Conservation (phyloP, 2,797 vertebrate genomes). For the Falco columbarius region DNA sequence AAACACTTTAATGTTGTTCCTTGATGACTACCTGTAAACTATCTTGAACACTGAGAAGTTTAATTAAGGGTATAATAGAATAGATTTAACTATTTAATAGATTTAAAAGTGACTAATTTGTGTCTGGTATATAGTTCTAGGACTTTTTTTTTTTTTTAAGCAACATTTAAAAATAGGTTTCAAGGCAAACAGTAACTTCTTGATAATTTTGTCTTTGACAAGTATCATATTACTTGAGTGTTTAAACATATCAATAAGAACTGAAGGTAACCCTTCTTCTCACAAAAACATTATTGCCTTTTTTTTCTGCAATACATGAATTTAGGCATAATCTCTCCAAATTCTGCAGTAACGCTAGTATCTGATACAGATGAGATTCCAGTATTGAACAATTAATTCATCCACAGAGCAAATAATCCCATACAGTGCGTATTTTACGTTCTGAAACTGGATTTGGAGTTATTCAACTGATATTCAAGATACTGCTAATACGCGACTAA, state of each 20-base stretch:
- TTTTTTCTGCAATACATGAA: neutral
- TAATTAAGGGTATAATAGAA: neutral
- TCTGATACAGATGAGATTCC: neutral
- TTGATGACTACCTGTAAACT: neutral
- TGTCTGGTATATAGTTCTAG: neutral
- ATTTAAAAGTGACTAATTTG: neutral
- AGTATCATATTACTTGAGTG: neutral
- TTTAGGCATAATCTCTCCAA: neutral
- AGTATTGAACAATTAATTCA: neutral
- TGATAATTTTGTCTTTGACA: neutral
- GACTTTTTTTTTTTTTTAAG: neutral
- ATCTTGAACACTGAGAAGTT: neutral
- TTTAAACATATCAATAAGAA: neutral
- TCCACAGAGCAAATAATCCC: neutral
- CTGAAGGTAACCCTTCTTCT: neutral
- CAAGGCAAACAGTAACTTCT: neutral
- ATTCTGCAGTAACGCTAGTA: neutral
- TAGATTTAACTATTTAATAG: neutral
- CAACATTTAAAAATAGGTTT: neutral
- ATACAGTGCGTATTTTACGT: neutral
- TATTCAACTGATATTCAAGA: neutral
- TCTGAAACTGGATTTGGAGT: neutral
- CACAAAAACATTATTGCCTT: rapidly evolving
- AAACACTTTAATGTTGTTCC: neutral
- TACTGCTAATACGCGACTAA: neutral